Percentiles rank a stretch among this genome's conserved stretches.
Evolutionary conservation across 2,888 invertebrate genomes (phyloP).

Genomic region (Hermaeophaga mercurialis): DNA sequence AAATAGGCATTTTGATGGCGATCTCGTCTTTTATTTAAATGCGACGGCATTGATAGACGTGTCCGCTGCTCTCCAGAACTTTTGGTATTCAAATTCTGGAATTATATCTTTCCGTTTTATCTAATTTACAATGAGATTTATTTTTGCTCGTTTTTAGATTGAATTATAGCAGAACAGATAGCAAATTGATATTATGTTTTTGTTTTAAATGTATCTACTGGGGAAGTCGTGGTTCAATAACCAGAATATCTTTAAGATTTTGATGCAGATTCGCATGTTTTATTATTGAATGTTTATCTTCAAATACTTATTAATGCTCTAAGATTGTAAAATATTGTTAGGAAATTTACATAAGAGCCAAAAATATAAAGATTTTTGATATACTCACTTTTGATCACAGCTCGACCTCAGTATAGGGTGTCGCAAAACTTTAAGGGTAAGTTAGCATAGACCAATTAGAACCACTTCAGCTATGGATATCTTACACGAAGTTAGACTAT

Average conservation of each 20-base stretch:
- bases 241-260: background rate
- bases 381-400: too few relatives aligned
- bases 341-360: too few relatives aligned
- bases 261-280: too few relatives aligned
- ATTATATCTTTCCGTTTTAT: constrained; percentile 51
- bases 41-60: constrained; percentile 51
- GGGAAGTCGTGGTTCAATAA: constrained; percentile 11
- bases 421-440: too few relatives aligned
- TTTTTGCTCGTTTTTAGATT: constrained; percentile 51
- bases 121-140: constrained; percentile 52
- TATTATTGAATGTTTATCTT: too few relatives aligned
- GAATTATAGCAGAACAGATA: constrained; percentile 53
- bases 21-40: constrained; percentile 54
- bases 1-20: constrained; percentile 44
- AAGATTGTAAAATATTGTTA: too few relatives aligned
- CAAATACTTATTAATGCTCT: too few relatives aligned
- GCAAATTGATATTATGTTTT: constrained; percentile 55
- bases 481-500: too few relatives aligned
- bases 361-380: too few relatives aligned
- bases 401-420: too few relatives aligned
- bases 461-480: too few relatives aligned
- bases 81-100: constrained; percentile 49
- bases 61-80: constrained; percentile 49
- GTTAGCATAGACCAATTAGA: too few relatives aligned
- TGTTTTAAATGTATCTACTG: constrained; percentile 40